A percentile compares a stretch with the other conserved stretches of the same genome.
Conservation (phyloP, 2,888 invertebrate genomes). For the Cabera pusaria region DNA sequence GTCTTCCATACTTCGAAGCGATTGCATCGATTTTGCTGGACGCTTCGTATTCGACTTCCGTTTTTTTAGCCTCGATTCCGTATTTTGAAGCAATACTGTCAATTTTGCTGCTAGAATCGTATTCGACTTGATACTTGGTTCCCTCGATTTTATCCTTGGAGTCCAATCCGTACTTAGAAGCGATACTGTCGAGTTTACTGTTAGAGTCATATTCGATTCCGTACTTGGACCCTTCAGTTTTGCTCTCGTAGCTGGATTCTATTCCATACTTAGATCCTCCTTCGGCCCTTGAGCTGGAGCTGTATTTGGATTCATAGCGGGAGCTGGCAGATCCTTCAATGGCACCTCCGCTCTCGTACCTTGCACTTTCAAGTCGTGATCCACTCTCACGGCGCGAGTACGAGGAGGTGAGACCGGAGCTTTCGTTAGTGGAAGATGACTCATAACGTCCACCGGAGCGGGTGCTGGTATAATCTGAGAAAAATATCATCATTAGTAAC, state of each 20-base stretch:
- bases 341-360: constrained; percentile 54
- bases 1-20: constrained; percentile 42
- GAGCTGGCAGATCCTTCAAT: constrained; percentile 60
- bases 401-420: constrained; percentile 53
- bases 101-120: constrained; percentile 40
- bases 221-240: constrained; percentile 42
- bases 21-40: constrained; percentile 43
- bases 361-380: constrained; percentile 57
- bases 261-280: constrained; percentile 38
- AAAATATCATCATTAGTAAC: constrained; percentile 28
- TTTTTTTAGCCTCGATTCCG: constrained; percentile 33
- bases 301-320: constrained; percentile 67
- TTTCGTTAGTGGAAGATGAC: constrained; percentile 60
- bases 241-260: constrained; percentile 39
- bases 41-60: constrained; percentile 39
- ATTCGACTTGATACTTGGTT: constrained; percentile 32
- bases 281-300: constrained; percentile 47
- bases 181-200: constrained; percentile 58
- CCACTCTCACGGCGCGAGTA: constrained; percentile 71
- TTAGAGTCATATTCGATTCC: constrained; percentile 43
- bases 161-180: constrained; percentile 64
- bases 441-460: constrained; percentile 68
- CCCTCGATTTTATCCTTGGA: constrained; percentile 58
- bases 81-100: constrained; percentile 43
- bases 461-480: constrained; percentile 73